A percentile compares a stretch with the other conserved stretches of the same genome.
Evolutionary conservation across 2,888 invertebrate species (phyloP).

Genomic region (Anticlea derivata): DNA sequence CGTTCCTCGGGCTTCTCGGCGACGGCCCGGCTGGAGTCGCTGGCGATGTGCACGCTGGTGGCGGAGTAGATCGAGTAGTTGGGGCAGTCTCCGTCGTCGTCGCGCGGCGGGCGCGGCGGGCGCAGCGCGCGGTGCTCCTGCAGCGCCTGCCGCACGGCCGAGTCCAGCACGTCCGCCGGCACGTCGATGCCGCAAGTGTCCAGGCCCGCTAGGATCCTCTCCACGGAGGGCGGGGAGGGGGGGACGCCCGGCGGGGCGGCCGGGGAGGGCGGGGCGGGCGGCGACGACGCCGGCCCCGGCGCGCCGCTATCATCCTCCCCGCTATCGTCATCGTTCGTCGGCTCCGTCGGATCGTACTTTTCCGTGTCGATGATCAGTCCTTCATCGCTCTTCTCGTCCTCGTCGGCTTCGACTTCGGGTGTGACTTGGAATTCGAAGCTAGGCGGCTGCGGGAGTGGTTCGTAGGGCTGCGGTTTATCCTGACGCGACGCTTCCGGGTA

Average conservation of each 20-base stretch:
- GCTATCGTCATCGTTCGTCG: constrained; percentile 69
- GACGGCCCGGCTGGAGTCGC: constrained; percentile 56
- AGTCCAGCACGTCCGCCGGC: constrained; percentile 56
- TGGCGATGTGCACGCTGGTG: constrained; percentile 89
- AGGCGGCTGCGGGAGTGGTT: constrained; percentile 65
- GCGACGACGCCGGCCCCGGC: constrained; percentile 16
- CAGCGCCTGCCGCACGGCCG: constrained; percentile 67
- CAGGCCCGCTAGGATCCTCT: constrained; percentile 50
- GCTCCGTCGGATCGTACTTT: constrained; percentile 83
- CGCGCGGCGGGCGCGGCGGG: constrained; percentile 34
- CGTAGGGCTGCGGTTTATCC: constrained; percentile 37
- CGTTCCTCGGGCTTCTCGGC: constrained; percentile 29
- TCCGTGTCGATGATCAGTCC: constrained; percentile 85
- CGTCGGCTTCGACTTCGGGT: constrained; percentile 46
- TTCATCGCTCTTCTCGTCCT: constrained; percentile 82
- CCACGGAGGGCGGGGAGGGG: constrained; percentile 34
- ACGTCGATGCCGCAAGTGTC: constrained; percentile 50
- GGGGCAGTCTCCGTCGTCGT: constrained; percentile 88
- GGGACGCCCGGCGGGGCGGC: constrained; percentile 9
- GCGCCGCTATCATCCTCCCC: constrained; percentile 46
- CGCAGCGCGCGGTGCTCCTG: constrained; percentile 63
- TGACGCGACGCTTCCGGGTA: constrained; percentile 12
- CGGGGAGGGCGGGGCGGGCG: constrained; percentile 10
- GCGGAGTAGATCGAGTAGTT: constrained; percentile 94
- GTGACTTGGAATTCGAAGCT: constrained; percentile 60